Conservation (phyloP, 2,113 vertebrate species). For the Colinus virginianus region DNA sequence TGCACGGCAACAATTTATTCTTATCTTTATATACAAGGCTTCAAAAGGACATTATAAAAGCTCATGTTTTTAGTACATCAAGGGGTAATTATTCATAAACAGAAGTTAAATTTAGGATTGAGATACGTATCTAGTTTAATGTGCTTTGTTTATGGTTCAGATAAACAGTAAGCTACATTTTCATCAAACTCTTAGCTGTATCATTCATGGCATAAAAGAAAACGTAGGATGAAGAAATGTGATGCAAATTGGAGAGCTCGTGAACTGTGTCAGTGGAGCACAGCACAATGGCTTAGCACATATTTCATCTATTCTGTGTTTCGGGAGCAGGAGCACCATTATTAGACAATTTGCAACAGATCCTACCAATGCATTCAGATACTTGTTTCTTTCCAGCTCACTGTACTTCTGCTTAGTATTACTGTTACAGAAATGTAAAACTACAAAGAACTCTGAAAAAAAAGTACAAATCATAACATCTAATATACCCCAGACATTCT, state of each 20-base stretch:
- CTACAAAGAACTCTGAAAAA: not conserved
- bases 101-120: not conserved
- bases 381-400: not conserved
- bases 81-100: not conserved
- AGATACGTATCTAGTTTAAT: not conserved
- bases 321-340: not conserved
- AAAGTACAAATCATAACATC: not conserved
- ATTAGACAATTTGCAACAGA: not conserved
- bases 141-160: not conserved
- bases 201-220: not conserved
- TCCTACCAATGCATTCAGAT: not conserved
- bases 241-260: not conserved
- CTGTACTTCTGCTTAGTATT: not conserved
- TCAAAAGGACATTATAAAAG: not conserved
- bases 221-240: not conserved
- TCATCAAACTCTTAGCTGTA: not conserved
- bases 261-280: not conserved
- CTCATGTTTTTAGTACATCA: not conserved
- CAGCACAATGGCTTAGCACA: not conserved
- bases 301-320: not conserved
- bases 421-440: not conserved
- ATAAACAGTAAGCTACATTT: not conserved
- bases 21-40: not conserved
- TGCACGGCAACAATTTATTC: slow-evolving; percentile 7
- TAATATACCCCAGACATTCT: not conserved